These are phyloP conservation scores for Aythya baeri DNA, from an alignment of 2,113 vertebrate species.

Conservation along the genomic window DNA sequence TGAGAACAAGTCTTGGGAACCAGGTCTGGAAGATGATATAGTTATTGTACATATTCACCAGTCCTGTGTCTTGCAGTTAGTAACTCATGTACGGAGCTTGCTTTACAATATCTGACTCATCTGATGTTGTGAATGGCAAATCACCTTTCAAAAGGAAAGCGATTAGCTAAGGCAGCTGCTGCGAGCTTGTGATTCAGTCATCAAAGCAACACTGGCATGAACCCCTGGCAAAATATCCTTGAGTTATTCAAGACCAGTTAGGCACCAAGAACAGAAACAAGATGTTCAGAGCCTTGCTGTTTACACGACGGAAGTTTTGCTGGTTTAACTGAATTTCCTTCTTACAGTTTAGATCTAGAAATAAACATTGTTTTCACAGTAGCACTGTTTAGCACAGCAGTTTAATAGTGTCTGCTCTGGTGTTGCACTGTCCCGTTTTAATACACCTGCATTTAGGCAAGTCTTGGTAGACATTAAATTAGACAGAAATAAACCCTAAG, in stretches of 20 bases:
- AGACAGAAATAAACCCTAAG: background rate
- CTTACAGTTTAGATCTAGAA: background rate
- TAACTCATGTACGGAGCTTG: background rate
- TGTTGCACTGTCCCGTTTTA: background rate
- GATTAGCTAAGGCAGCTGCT: constrained; percentile 18
- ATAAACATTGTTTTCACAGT: background rate
- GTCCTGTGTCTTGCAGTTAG: background rate
- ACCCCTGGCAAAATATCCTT: background rate
- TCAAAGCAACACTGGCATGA: background rate
- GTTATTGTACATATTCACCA: background rate
- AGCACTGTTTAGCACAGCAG: background rate
- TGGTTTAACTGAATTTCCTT: background rate
- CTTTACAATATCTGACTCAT: background rate
- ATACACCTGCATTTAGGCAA: background rate
- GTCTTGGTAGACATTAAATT: background rate
- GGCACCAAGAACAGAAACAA: background rate
- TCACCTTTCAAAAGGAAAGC: background rate
- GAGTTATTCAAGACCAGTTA: background rate
- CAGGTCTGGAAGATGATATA: background rate
- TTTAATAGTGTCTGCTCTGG: background rate
- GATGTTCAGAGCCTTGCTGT: background rate
- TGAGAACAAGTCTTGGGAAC: background rate
- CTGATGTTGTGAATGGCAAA: background rate
- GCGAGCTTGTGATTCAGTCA: background rate
- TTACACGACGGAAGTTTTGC: background rate